A percentile compares a stretch with the other conserved stretches of the same genome.
Conservation (phyloP, 1,140 invertebrate genomes). For the Homarus americanus region DNA sequence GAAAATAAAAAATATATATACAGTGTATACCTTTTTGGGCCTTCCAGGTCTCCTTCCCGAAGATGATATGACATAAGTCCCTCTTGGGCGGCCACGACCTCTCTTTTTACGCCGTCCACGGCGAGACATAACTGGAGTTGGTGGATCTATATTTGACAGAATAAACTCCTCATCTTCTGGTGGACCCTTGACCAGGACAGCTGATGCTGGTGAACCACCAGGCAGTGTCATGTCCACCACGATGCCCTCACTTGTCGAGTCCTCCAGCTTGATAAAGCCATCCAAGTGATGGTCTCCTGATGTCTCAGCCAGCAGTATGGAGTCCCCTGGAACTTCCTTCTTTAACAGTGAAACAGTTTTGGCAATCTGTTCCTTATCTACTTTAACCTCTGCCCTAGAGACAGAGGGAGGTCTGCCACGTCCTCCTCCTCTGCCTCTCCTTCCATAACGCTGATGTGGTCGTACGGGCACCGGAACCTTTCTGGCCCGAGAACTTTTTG, state of each 20-base stretch:
- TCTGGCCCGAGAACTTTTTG: constrained; percentile 45
- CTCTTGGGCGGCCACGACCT: constrained; percentile 60
- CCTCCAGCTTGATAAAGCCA: constrained; percentile 54
- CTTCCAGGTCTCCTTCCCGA: constrained; percentile 66
- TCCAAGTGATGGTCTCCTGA: constrained; percentile 14
- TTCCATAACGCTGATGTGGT: constrained; percentile 70
- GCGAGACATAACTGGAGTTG: constrained; percentile 22
- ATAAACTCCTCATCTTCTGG: constrained; percentile 53
- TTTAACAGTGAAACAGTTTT: constrained; percentile 40
- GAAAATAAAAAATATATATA: too few species aligned
- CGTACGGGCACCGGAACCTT: constrained; percentile 67
- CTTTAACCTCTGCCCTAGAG: constrained; percentile 19
- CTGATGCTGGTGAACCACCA: constrained; percentile 64
- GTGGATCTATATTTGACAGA: constrained; percentile 12
- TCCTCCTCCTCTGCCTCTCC: constrained; percentile 43
- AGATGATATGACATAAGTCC: constrained; percentile 69
- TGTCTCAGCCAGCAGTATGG: constrained; percentile 20
- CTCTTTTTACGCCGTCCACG: constrained; percentile 64
- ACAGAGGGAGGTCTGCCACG: constrained; percentile 47
- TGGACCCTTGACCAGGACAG: constrained; percentile 58
- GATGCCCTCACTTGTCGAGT: constrained; percentile 40
- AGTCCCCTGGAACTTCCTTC: constrained; percentile 17
- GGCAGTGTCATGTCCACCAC: constrained; percentile 65
- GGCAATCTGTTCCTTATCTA: constrained; percentile 1
- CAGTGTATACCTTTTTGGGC: constrained; percentile 63